Evolutionary conservation across 2,888 invertebrate genomes (phyloP).

Genomic region (Leptopilina syphax): DNA sequence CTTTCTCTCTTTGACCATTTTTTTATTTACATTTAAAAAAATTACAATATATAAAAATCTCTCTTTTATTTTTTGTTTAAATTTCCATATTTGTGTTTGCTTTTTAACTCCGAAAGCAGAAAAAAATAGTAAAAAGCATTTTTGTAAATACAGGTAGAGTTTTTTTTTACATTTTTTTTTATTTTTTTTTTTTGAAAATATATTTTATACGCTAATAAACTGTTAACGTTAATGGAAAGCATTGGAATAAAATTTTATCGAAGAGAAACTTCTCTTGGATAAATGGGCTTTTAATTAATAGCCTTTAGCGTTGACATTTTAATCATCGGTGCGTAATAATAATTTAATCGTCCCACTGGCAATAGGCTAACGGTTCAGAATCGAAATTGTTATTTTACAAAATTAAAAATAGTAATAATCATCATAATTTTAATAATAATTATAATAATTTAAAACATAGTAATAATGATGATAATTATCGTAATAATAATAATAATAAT

Average conservation of each 20-base stretch:
- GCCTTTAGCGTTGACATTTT: slow-evolving; percentile 4
- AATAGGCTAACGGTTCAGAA: not conserved
- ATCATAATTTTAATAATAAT: not conserved
- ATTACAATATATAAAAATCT: not conserved
- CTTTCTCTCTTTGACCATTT: not conserved
- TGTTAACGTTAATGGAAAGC: not conserved
- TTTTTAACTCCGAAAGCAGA: no score
- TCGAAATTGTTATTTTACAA: not conserved
- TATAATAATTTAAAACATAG: no score
- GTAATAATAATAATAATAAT: no score
- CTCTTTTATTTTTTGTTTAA: no score
- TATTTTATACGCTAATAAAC: not conserved
- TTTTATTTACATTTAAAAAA: not conserved
- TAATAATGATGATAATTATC: no score
- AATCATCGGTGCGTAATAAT: slow-evolving; percentile 19
- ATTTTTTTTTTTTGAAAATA: not conserved
- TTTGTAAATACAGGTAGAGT: no score
- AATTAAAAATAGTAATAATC: not conserved
- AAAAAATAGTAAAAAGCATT: no score
- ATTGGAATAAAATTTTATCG: not conserved
- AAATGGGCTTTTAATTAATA: slow-evolving; percentile 9
- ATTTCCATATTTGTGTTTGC: no score
- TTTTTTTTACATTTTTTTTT: no score
- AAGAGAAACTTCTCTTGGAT: not conserved
- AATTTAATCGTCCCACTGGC: not conserved